phyloP scores from a whole-genome alignment of 2,113 vertebrate genomes.

The Zosterops japonicus region DNA sequence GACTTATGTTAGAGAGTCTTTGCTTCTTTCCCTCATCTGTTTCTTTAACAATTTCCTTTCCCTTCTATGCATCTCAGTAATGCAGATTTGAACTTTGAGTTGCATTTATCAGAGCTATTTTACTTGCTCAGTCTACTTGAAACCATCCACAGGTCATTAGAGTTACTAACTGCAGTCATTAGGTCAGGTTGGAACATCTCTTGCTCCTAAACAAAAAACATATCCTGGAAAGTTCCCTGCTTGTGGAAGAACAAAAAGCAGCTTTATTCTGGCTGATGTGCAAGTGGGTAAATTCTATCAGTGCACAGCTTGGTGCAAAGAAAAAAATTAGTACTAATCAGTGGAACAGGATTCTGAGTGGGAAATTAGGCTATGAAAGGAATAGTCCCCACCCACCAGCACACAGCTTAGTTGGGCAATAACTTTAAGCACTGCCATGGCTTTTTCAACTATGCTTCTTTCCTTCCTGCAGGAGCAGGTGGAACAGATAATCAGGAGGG shows the following conservation, averaged over 20 bases:
- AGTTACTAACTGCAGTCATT: neutral
- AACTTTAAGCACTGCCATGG: neutral
- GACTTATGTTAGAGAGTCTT: neutral
- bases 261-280: neutral
- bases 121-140: neutral
- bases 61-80: neutral
- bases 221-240: neutral
- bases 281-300: neutral
- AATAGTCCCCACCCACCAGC: neutral
- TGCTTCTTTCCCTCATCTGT: neutral
- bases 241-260: neutral
- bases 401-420: neutral
- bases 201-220: neutral
- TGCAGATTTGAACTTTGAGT: neutral
- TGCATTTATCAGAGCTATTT: neutral
- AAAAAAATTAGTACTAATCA: neutral
- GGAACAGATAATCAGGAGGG: neutral
- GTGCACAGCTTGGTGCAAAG: neutral
- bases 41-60: neutral
- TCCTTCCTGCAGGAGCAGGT: neutral
- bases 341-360: neutral
- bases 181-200: neutral
- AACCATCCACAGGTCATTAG: neutral
- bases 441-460: neutral
- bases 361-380: neutral